Percentiles rank a stretch among this genome's conserved stretches.
Evolutionary conservation across 2,888 invertebrate species (phyloP).

Genomic region (Meteorus cinctellus): DNA sequence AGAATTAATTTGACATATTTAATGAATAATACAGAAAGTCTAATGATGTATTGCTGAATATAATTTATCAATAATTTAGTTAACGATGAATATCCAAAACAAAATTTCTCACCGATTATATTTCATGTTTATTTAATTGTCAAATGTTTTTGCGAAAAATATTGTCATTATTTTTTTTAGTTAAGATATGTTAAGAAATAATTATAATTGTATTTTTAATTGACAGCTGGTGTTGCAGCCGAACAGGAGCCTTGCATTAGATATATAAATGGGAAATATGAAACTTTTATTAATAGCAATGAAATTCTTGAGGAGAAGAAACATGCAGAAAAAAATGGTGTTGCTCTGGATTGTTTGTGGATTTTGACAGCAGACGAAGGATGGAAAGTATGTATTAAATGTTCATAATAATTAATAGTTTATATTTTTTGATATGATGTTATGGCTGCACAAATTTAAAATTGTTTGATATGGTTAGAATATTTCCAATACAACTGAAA

Average conservation of each 20-base stretch:
- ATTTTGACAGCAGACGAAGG: constrained; percentile 78
- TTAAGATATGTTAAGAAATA: no score
- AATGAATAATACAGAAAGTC: background rate
- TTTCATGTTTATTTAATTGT: no score
- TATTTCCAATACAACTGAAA: no score
- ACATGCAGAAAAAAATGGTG: constrained; percentile 75
- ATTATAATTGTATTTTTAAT: constrained; percentile 47
- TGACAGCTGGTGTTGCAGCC: constrained; percentile 72
- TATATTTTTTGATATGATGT: no score
- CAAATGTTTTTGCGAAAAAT: no score
- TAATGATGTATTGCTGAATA: background rate
- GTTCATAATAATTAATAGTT: no score
- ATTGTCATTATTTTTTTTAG: no score
- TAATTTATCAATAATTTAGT: no score
- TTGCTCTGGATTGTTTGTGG: constrained; percentile 85
- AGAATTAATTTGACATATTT: constrained; percentile 50
- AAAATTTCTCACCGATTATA: no score
- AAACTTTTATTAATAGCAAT: constrained; percentile 77
- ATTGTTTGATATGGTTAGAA: no score
- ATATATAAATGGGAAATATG: constrained; percentile 69
- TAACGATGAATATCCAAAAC: no score
- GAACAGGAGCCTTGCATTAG: constrained; percentile 78
- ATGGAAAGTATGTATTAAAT: constrained; percentile 77
- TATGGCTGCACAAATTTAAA: no score
- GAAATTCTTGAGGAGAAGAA: constrained; percentile 77